Conservation (phyloP, 2,113 vertebrate species). For the Lepisosteus oculatus region DNA sequence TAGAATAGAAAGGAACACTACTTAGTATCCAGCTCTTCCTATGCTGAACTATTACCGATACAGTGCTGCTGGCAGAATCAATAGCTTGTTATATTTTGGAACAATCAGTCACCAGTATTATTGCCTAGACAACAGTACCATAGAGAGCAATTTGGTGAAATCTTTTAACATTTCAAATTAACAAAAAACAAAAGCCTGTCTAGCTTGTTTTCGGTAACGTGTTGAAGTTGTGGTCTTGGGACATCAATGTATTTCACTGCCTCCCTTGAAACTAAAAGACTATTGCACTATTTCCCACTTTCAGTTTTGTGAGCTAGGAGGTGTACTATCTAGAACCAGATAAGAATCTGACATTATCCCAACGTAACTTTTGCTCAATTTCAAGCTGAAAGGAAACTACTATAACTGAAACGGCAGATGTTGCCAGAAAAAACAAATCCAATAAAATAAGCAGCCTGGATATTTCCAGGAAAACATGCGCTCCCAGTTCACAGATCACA, state of each 20-base stretch:
- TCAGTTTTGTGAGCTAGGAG: background rate
- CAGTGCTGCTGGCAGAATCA: conserved; percentile 1
- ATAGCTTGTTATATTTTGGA: background rate
- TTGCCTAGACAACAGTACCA: conserved; percentile 17
- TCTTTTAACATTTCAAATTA: conserved; percentile 7
- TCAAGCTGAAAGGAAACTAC: background rate
- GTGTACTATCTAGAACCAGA: background rate
- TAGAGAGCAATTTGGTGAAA: background rate
- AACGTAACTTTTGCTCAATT: background rate
- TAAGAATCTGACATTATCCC: background rate
- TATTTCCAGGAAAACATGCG: conserved; percentile 5
- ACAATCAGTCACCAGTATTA: conserved; percentile 6
- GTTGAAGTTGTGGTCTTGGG: conserved; percentile 9
- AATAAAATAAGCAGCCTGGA: background rate
- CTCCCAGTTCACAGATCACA: background rate
- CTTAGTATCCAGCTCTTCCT: conserved; percentile 9
- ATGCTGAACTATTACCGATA: conserved; percentile 9
- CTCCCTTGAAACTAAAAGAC: conserved; percentile 10
- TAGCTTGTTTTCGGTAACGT: background rate
- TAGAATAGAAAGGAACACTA: background rate
- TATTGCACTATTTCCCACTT: conserved; percentile 1
- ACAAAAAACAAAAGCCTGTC: conserved; percentile 3
- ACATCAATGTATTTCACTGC: background rate
- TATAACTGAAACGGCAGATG: background rate
- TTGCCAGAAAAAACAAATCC: background rate